phyloP scores from a whole-genome alignment of 1,140 invertebrate species.

The Spodoptera litura region DNA sequence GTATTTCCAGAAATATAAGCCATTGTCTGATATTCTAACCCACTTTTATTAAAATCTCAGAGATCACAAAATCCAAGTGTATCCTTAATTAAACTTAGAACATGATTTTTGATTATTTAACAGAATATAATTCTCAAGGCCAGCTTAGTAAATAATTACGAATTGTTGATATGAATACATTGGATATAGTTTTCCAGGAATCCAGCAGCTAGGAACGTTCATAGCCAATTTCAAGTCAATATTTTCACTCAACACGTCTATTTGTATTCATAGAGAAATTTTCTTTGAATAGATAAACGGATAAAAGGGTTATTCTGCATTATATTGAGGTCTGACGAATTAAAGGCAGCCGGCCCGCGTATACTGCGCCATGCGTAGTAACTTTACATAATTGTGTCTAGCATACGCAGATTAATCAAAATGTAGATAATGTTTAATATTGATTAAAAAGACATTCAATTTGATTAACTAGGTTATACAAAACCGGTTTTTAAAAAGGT shows the following conservation, averaged over 20 bases:
- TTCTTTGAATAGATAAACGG: constrained; percentile 67
- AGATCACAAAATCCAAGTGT: too few relatives aligned
- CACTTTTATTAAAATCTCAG: too few relatives aligned
- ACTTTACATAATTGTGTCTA: background rate
- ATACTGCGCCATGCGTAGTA: background rate
- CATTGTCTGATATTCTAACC: too few relatives aligned
- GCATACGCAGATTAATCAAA: too few relatives aligned
- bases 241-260: constrained; percentile 62
- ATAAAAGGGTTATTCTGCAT: constrained; percentile 65
- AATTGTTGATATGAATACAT: constrained; percentile 9
- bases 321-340: constrained; percentile 64
- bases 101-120: background rate
- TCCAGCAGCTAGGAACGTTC: constrained; percentile 53
- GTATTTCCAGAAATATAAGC: too few relatives aligned
- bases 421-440: background rate
- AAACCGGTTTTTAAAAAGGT: too few relatives aligned
- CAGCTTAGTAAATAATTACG: background rate
- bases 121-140: background rate
- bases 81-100: too few relatives aligned
- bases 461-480: too few relatives aligned
- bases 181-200: constrained; percentile 34
- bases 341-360: constrained; percentile 50
- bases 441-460: too few relatives aligned
- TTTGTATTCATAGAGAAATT: constrained; percentile 70
- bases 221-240: constrained; percentile 64